Evolutionary conservation across 2,113 vertebrate genomes (phyloP).

Genomic region (Pleuronectes platessa): DNA sequence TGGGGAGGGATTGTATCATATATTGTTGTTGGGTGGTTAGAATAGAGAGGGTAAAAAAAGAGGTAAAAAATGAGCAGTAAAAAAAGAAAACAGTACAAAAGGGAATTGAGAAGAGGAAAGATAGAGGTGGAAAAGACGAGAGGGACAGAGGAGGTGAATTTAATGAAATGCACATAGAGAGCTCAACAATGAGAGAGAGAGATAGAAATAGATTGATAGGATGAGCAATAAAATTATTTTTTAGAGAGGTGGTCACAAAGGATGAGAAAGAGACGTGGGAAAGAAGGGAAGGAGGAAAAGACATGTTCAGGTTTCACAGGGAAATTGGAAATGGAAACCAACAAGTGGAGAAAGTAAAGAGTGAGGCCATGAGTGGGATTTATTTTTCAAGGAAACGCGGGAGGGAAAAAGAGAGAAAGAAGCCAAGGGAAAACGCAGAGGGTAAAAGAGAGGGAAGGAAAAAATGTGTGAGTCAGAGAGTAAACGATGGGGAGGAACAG

Average conservation of each 20-base stretch:
- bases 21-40: conserved; percentile 44
- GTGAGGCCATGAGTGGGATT: conserved; percentile 22
- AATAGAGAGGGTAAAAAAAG: conserved; percentile 7
- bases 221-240: conserved; percentile 7
- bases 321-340: conserved; percentile 2
- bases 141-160: not conserved
- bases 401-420: conserved; percentile 15
- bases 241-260: conserved; percentile 34
- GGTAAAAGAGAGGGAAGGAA: conserved; percentile 8
- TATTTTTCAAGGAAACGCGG: conserved; percentile 27
- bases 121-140: not conserved
- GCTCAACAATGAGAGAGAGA: conserved; percentile 13
- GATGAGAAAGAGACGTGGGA: conserved; percentile 3
- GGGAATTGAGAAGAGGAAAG: not conserved
- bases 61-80: conserved; percentile 19
- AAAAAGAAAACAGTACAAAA: conserved; percentile 11
- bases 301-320: conserved; percentile 11
- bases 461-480: conserved; percentile 29
- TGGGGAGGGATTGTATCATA: not conserved
- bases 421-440: conserved; percentile 21
- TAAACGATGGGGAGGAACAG: conserved; percentile 42
- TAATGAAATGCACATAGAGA: conserved; percentile 47
- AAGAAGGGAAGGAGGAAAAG: too few relatives aligned
- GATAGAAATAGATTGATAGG: conserved; percentile 15
- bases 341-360: not conserved